phyloP scores from a whole-genome alignment of 2,797 vertebrate species.

The Hydrolagus colliei region DNA sequence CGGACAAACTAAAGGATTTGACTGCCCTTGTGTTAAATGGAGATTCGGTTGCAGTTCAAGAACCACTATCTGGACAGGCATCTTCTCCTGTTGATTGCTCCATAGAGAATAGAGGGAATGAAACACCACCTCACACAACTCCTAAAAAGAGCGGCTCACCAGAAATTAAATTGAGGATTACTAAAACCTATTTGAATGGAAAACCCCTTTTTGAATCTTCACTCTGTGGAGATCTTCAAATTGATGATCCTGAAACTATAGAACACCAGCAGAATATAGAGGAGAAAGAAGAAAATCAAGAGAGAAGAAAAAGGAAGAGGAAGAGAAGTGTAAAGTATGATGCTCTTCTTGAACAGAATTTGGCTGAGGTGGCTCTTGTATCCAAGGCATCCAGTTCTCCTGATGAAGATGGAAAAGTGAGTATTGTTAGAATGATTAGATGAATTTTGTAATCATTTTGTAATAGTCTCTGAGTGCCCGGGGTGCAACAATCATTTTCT shows the following conservation, averaged over 20 bases:
- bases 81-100: slow-evolving; percentile 31
- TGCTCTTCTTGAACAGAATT: slow-evolving; percentile 54
- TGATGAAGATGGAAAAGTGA: slow-evolving; percentile 52
- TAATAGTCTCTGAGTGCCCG: background rate
- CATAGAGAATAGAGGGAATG: slow-evolving; percentile 69
- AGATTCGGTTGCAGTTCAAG: slow-evolving; percentile 63
- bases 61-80: slow-evolving; percentile 1
- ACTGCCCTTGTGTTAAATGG: slow-evolving; percentile 86
- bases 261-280: slow-evolving; percentile 41
- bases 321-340: slow-evolving; percentile 69
- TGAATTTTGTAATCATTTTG: background rate
- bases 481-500: background rate
- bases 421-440: background rate
- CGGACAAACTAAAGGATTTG: slow-evolving; percentile 82
- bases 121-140: slow-evolving; percentile 61
- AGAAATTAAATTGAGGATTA: slow-evolving; percentile 81
- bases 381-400: slow-evolving; percentile 48
- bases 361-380: slow-evolving; percentile 47
- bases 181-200: slow-evolving; percentile 76
- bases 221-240: slow-evolving; percentile 64
- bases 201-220: slow-evolving; percentile 72
- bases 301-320: slow-evolving; percentile 59
- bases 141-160: slow-evolving; percentile 72
- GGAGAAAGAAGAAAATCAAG: slow-evolving; percentile 46
- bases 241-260: slow-evolving; percentile 39